Evolutionary conservation across 2,113 vertebrate genomes (phyloP), one percentile per base, ranked within the genome.

Genomic region (Illadopsis cleaveri): DNA sequence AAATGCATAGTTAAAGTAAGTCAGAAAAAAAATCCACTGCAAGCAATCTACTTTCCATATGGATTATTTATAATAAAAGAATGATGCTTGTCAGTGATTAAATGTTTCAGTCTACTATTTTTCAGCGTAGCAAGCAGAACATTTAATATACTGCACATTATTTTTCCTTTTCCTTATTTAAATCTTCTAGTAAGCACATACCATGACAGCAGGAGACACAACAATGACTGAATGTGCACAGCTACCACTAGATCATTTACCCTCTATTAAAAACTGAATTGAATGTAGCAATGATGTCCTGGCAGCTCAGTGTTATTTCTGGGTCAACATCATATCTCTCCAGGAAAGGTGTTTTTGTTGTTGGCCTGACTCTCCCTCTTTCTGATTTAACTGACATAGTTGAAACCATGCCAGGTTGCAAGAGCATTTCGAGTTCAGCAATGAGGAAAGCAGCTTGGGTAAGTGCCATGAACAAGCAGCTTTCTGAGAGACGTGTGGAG

Each of bases 401-500:
- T 98, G 98, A 98, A 97, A 96, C 69, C 68, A 88, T 93, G 98
- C 98, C 98, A 98, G 97, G 82, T 94, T 96, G 95, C 96, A 89
- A 92, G 92, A 97, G 93, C 96, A 97, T 97, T 98, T 97, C 28
- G 95, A 97, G 97, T 98, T 98, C 97, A 97, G 73, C 94, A 94
- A 54, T 72, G 95, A 97, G 96, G 70, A 97, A 96, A 95, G 87
- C 71, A 95, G 86, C 83, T 97, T 98, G 97, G 97, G 76, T 20
- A 70, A 90, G 62, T 95, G 97, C 97, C 98, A 98, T 35, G 69
- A 78, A 90, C 95, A 96, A 77, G 86, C 48, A 93, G 66, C 94
- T 97, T 98, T 97, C 82, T 68, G 96, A 93, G 94, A 91, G 62
- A 89, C 91, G 96, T 65, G 82, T 53, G 71, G 70, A 95, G 19